These are phyloP conservation scores for Drosophila repletoides DNA, from an alignment of 1,140 invertebrate species.

Conservation along the genomic window DNA sequence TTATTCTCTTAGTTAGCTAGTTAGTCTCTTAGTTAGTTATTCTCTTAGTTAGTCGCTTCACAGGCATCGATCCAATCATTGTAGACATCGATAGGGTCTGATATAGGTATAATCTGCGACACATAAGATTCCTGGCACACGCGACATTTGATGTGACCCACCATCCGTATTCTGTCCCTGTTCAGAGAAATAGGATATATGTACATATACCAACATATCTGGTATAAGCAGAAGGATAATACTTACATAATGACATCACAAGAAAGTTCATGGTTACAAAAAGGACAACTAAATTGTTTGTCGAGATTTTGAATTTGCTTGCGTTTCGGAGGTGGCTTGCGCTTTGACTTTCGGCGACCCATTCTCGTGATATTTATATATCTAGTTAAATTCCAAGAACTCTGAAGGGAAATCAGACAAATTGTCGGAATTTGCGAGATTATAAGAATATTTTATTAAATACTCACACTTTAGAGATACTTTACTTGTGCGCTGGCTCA, in stretches of 20 bases:
- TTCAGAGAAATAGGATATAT: slow-evolving; percentile 82
- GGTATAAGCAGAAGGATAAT: too few relatives aligned
- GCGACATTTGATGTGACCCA: slow-evolving; percentile 94
- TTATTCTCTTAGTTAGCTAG: too few relatives aligned
- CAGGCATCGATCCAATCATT: slow-evolving; percentile 99
- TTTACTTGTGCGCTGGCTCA: not conserved
- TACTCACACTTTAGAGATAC: not conserved
- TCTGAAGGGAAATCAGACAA: too few relatives aligned
- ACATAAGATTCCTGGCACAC: slow-evolving; percentile 98
- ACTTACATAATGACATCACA: slow-evolving; percentile 99
- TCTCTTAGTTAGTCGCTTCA: slow-evolving; percentile 90
- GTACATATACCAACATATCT: too few relatives aligned
- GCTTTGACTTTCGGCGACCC: slow-evolving; percentile 98
- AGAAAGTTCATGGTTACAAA: slow-evolving; percentile 99
- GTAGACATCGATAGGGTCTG: slow-evolving; percentile 99
- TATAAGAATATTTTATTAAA: not conserved
- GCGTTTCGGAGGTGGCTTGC: slow-evolving; percentile 96
- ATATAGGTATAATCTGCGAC: slow-evolving; percentile 96
- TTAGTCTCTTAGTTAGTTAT: not conserved
- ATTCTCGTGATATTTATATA: too few relatives aligned
- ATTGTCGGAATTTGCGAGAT: too few relatives aligned
- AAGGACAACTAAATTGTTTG: slow-evolving; percentile 98
- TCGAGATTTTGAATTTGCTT: slow-evolving; percentile 96
- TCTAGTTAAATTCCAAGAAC: too few relatives aligned
- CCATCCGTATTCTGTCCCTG: slow-evolving; percentile 95